Base-by-base conservation (phyloP, 2,797 vertebrate genomes). In the Bradypus variegatus region DNA sequence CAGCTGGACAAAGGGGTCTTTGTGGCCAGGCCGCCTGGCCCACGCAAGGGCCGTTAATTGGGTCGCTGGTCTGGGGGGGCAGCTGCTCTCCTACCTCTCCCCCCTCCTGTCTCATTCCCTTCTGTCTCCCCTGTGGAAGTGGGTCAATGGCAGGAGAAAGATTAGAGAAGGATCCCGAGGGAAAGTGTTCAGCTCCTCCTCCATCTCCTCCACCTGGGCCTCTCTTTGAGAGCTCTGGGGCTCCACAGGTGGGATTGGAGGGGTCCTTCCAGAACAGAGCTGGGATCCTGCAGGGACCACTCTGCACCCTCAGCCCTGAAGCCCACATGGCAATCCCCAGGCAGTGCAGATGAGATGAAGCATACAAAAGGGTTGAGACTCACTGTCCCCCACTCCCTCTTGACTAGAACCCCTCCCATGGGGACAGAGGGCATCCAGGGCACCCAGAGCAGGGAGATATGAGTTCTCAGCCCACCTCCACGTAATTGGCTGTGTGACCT, bases 61-160 rank as follows among this genome's bases (percentile, higher is more conserved):
- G 95, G 95, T 96, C 94, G n/a, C 94, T 95, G 92, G 93, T 60
- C 81, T 94, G 81, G 76, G 70, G 92, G 91, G 91, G 88, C 72
- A 89, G 64, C 58, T 83, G 73, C 21, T 91, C 77, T 89, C 82
- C 89, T 70, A 91, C 88, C 73, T 86, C 93, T 81, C 58, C 91
- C 72, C 69, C 89, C 95, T 93, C 93, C 80, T 70, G n/a, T 81
- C 75, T 93, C 89, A 84, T 90, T 95, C 96, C 96, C 96, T 94
- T 97, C 97, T 96, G 97, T 93, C 93, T 97, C 90, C 94, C 95
- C 95, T 95, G 95, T 93, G 93, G 95, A 96, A 96, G 96, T 97
- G 96, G 97, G 95, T 96, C 97, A 96, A 91, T 94, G 91, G 95
- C 95, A 93, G 91, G 69, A 95, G 93, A 73, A 93, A 73, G 91